Base-by-base conservation (phyloP, 1,140 invertebrate genomes). In the Branchinecta lindahli region DNA sequence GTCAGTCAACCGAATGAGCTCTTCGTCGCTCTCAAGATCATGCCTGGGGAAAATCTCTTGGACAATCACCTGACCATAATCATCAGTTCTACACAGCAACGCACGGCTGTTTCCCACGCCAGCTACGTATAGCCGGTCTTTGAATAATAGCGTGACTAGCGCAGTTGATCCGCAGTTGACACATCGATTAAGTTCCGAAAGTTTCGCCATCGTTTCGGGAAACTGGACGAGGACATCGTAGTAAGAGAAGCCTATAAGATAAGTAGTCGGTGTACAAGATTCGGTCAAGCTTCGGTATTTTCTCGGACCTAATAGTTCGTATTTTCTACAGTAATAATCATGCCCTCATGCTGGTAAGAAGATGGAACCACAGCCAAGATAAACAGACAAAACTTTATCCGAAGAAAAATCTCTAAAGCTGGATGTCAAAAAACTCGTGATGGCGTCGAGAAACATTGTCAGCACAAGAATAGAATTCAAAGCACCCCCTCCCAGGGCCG, bases 1-100 rank as follows among this genome's bases (percentile, higher is more conserved):
- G 69, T 87, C 85, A 8, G 84, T 83, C 6, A 94, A 78, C 73
- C 91, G 79, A 66, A 87, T 75, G 46, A 91, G 76, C 80, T 94
- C 91, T 77, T 91, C 88, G 76, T 92, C 88, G 78, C 94, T 94
- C 61, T 81, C 81, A 12, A 92, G 81, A 74, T 91, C 87, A 77
- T 94, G 91, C 76, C 94, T 90, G 0, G 88, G 84, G 52, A 86
- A 90, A 46, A 94, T 77, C 75, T 94, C 91, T 8, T 86, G 82
- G 0, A 94, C 89, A 75, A 87, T 82, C 52, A 92, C 77, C n/a
- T 91, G 88, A 52, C 87, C 85, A 77, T 91, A 88, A 46, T 82
- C 81, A 77, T 92, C 91, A 2, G 87, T 91, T 78, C 86, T 86
- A 73, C 91, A 92, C 2, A 95, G 79, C 20, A 94, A 78, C 0